Evolutionary conservation across 2,888 invertebrate genomes (phyloP).

Genomic region (Yponomeuta evonymella): DNA sequence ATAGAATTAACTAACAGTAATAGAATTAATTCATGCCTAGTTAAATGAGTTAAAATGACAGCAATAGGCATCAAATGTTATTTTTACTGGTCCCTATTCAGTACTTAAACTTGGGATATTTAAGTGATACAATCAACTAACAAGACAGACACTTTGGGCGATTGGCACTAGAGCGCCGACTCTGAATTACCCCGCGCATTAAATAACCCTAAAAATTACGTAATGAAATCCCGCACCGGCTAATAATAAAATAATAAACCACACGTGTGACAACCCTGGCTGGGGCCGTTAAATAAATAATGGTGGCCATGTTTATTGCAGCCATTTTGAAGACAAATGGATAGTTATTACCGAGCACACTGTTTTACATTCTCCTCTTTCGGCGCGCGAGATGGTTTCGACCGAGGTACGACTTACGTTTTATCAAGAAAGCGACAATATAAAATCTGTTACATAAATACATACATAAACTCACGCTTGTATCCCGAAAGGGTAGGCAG

Average conservation of each 20-base stretch:
- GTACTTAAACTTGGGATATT: too few species aligned
- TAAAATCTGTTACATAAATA: too few species aligned
- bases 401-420: background rate
- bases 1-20: too few species aligned
- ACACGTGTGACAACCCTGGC: slow-evolving; percentile 68
- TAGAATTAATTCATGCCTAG: too few species aligned
- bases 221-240: slow-evolving; percentile 69
- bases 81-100: too few species aligned
- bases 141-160: background rate
- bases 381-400: slow-evolving; percentile 24
- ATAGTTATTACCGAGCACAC: slow-evolving; percentile 72
- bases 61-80: too few species aligned
- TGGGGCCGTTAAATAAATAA: slow-evolving; percentile 75
- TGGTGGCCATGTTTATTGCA: slow-evolving; percentile 72
- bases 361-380: slow-evolving; percentile 68
- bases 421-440: too few species aligned
- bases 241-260: slow-evolving; percentile 50
- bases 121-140: background rate
- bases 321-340: slow-evolving; percentile 76
- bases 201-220: slow-evolving; percentile 23
- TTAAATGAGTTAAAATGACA: too few species aligned
- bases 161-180: background rate
- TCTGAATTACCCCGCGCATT: background rate
- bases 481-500: too few species aligned
- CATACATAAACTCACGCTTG: too few species aligned